A percentile compares a stretch with the other conserved stretches of the same genome.
Evolutionary conservation across 2,797 vertebrate genomes (phyloP).

Genomic region (Avahi laniger): DNA sequence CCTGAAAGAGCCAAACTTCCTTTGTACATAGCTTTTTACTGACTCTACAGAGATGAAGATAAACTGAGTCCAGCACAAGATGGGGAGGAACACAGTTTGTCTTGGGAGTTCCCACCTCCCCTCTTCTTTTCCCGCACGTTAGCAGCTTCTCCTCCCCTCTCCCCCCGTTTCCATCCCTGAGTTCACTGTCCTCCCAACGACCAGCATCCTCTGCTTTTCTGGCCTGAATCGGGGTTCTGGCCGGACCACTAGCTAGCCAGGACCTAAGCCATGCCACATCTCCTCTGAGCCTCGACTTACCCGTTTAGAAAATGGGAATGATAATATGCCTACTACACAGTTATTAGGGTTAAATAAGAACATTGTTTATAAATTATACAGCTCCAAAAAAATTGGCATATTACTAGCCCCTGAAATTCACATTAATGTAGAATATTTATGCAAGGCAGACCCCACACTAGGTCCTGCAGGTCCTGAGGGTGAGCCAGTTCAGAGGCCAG

Average conservation of each 20-base stretch:
- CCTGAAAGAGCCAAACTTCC: neutral
- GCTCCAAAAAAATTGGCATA: neutral
- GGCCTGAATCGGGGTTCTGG: neutral
- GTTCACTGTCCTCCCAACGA: neutral
- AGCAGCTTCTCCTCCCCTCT: neutral
- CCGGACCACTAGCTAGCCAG: too few species aligned
- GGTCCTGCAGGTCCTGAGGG: neutral
- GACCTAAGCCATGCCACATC: rapidly evolving
- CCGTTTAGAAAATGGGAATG: neutral
- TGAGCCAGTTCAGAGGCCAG: neutral
- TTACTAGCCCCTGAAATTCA: neutral
- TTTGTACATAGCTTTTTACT: neutral
- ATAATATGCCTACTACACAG: neutral
- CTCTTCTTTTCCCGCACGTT: neutral
- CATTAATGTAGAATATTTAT: neutral
- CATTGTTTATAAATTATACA: neutral
- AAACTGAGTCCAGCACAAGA: rapidly evolving
- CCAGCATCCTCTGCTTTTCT: neutral
- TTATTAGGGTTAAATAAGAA: neutral
- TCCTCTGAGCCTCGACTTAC: neutral
- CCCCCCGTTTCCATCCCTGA: neutral
- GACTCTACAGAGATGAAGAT: neutral
- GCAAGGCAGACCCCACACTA: rapidly evolving
- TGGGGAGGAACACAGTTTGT: neutral
- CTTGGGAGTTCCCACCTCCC: neutral